Evolutionary conservation across 2,888 invertebrate species (phyloP), one percentile per base, ranked within the genome.

Genomic region (Ennomos quercinarius): DNA sequence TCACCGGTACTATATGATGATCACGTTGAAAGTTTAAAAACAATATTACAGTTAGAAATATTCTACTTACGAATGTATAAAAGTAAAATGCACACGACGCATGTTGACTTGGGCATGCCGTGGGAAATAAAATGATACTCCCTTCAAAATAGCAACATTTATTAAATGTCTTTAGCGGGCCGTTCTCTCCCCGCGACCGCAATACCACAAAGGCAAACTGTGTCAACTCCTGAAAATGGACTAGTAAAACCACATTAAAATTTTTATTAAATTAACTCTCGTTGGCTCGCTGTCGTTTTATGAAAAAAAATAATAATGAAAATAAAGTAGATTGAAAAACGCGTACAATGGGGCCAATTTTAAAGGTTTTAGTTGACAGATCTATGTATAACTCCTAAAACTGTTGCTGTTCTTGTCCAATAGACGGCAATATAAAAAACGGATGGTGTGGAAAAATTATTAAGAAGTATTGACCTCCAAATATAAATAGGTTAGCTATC

Each of bases 171-270:
- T 12, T 46, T 41, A 45, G 49, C 49, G 39, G 40, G 44, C 44
- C n/a, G 39, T 57, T 47, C 40, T 50, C 59, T 60, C 42, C 39
- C 50, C 41, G 46, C 53, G 38, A 57, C 50, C 42, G 49, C 53
- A 36, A 57, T 38, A 11, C 58, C 56, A 57, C 48, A 57, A 61
- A 49, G 48, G 44, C 52, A 49, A 47, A 57, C 49, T 50, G 43
- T 62, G 49, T 58, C 34, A 68, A 62, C 50, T 62, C 45, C 41
- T 51, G 48, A 41, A 58, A 67, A 61, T 60, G 53, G 59, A 53
- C 57, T 45, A 54, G 47, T 43, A 48, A 56, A 63, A 65, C 63
- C 63, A 67, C 63, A 67, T 58, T 61, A 63, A 65, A 65, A 61
- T n/a, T n/a, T n/a, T n/a, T n/a, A 62, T 60, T 58, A 58, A 64